These are phyloP conservation scores for Sphenopsis melanotis DNA, from an alignment of 2,797 vertebrate species.

Conservation along the genomic window DNA sequence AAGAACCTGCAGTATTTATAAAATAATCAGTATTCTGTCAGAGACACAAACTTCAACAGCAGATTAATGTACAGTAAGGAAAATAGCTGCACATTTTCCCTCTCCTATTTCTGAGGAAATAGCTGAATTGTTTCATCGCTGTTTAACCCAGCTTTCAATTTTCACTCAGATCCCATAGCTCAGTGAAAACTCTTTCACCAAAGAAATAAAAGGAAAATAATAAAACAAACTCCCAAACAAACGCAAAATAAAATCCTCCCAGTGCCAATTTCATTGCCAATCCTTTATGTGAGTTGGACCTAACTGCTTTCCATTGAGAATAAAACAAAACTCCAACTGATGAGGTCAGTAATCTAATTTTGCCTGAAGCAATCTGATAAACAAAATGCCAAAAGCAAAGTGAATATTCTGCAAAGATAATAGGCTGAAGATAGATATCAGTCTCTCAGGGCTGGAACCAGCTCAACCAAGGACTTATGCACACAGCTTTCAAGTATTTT, in stretches of 20 bases:
- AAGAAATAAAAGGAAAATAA: not conserved
- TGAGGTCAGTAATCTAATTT: conserved; percentile 47
- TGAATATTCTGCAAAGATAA: conserved; percentile 26
- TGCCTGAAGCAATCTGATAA: conserved; percentile 34
- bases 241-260: not conserved
- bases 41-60: not conserved
- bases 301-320: not conserved
- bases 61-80: not conserved
- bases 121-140: not conserved
- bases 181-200: not conserved
- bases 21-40: not conserved
- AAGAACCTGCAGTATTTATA: not conserved
- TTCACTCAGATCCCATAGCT: not conserved
- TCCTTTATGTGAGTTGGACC: not conserved
- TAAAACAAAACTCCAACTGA: not conserved
- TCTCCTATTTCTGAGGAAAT: not conserved
- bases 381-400: conserved; percentile 11
- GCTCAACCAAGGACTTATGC: not conserved
- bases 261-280: not conserved
- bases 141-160: conserved; percentile 4
- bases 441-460: not conserved
- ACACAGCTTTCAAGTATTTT: not conserved
- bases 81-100: not conserved
- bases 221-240: not conserved
- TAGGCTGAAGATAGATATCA: not conserved